These are phyloP conservation scores for Cosmia pyralina DNA, from an alignment of 2,888 invertebrate species.

Conservation along the genomic window DNA sequence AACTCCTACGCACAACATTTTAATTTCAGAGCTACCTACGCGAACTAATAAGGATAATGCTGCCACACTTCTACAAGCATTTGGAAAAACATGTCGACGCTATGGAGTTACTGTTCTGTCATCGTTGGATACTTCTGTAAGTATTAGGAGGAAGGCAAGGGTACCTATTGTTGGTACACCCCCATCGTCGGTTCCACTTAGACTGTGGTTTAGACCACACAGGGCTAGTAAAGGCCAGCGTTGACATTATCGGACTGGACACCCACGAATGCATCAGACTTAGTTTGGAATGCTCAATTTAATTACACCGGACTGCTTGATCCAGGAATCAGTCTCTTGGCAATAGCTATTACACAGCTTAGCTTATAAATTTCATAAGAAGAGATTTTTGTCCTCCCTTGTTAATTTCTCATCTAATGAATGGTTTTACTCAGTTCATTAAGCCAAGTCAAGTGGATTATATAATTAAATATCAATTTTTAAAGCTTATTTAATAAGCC, in stretches of 20 bases:
- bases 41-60: constrained; percentile 96
- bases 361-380: too few relatives aligned
- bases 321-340: not conserved
- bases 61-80: constrained; percentile 97
- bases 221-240: not conserved
- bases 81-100: constrained; percentile 95
- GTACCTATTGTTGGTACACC: not conserved
- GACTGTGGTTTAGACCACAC: not conserved
- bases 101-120: constrained; percentile 97
- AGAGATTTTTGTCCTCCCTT: not conserved
- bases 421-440: too few relatives aligned
- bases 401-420: not conserved
- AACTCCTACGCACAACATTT: constrained; percentile 44
- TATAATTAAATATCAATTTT: not conserved
- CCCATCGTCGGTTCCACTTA: not conserved
- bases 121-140: constrained; percentile 98
- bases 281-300: not conserved
- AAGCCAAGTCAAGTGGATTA: not conserved
- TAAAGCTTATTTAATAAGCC: not conserved
- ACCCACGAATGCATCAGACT: not conserved
- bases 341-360: not conserved
- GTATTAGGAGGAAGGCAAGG: constrained; percentile 67
- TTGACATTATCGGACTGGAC: not conserved
- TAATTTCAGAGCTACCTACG: constrained; percentile 93
- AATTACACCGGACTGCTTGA: not conserved